Evolutionary conservation across 2,797 vertebrate species (phyloP).

Genomic region (Cyprinodon diabolis): DNA sequence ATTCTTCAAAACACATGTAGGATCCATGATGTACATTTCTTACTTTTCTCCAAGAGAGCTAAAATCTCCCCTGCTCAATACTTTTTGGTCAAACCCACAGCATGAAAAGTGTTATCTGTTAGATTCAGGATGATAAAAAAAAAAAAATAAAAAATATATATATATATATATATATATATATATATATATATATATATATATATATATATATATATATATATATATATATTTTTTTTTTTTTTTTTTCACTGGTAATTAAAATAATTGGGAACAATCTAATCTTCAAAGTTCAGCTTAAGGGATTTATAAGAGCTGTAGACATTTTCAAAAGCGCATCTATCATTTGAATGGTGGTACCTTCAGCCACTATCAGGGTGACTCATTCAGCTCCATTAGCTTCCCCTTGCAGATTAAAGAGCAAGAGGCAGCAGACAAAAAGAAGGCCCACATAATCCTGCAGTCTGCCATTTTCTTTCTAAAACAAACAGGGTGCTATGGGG

Average conservation of each 20-base stretch:
- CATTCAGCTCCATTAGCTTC: constrained; percentile 31
- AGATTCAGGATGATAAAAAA: no score
- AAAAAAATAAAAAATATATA: no score
- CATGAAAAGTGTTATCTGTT: not conserved
- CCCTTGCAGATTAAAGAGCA: constrained; percentile 35
- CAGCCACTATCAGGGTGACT: constrained; percentile 41
- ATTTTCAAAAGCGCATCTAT: constrained; percentile 60
- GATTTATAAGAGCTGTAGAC: constrained; percentile 41
- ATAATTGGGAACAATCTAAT: constrained; percentile 49
- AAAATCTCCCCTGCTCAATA: not conserved
- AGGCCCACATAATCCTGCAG: constrained; percentile 17
- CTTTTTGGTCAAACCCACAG: not conserved
- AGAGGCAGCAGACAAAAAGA: constrained; percentile 15
- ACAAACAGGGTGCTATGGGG: not conserved
- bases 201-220: no score
- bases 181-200: no score
- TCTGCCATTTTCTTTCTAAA: not conserved
- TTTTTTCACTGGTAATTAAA: no score
- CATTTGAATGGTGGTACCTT: constrained; percentile 47
- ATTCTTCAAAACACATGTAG: not conserved
- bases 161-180: no score
- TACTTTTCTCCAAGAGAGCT: not conserved
- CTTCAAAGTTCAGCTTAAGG: constrained; percentile 45
- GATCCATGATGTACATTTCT: not conserved
- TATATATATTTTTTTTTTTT: no score